phyloP scores from a whole-genome alignment of 2,797 vertebrate genomes.

The Artibeus jamaicensis region DNA sequence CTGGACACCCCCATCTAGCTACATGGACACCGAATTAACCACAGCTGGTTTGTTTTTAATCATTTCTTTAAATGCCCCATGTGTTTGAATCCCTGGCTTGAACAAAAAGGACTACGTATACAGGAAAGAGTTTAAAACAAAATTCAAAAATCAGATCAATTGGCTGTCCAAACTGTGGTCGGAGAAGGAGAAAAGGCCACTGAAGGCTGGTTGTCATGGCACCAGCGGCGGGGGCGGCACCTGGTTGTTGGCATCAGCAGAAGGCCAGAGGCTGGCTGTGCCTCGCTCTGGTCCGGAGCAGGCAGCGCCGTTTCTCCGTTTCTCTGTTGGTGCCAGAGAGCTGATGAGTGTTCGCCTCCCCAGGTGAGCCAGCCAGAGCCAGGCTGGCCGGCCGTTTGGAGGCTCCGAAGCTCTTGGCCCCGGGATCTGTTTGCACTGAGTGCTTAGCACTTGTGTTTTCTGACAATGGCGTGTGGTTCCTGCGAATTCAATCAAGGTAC shows the following conservation, averaged over 20 bases:
- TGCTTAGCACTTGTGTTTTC: neutral
- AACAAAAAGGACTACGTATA: neutral
- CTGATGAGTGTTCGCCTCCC: neutral
- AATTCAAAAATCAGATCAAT: neutral
- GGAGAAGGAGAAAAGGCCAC: neutral
- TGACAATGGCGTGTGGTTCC: neutral
- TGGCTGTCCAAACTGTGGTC: neutral
- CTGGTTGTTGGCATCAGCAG: fast-evolving
- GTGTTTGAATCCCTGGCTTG: neutral
- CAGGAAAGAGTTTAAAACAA: neutral
- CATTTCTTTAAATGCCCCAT: neutral
- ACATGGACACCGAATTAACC: neutral
- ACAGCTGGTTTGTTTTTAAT: neutral
- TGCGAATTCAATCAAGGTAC: neutral
- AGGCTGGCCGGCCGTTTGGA: neutral
- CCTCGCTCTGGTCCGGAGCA: neutral
- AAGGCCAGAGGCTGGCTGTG: neutral
- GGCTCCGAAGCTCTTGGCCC: neutral
- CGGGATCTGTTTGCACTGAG: neutral
- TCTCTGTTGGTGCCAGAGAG: neutral
- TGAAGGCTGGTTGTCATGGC: neutral
- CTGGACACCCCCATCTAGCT: neutral
- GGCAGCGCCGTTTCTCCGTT: neutral
- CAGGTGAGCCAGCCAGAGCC: neutral
- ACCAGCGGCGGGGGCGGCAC: neutral